Conservation (phyloP, 2,113 vertebrate genomes). For the Empidonax alnorum region DNA sequence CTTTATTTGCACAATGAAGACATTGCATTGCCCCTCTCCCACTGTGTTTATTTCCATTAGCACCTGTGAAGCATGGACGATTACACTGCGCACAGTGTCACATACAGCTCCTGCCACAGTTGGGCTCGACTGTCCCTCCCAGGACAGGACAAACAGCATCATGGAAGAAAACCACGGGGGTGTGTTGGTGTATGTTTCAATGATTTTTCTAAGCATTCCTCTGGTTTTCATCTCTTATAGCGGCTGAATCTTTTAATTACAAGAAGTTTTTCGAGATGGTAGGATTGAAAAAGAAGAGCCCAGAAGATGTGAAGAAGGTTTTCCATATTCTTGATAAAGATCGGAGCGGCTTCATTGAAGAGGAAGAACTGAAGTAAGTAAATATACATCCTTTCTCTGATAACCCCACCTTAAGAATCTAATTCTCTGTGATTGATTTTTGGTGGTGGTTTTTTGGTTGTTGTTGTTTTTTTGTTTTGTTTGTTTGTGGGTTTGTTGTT, state of each 20-base stretch:
- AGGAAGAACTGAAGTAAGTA: constrained; percentile 93
- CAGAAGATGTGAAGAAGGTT: constrained; percentile 87
- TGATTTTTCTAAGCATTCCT: not conserved
- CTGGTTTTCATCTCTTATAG: constrained; percentile 28
- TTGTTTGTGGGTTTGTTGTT: no score
- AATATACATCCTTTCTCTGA: not conserved
- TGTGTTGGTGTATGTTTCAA: not conserved
- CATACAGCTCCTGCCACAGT: not conserved
- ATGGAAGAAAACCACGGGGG: not conserved
- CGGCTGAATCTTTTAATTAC: constrained; percentile 87
- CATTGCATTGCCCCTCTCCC: not conserved
- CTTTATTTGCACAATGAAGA: not conserved
- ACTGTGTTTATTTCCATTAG: not conserved
- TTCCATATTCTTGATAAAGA: constrained; percentile 94
- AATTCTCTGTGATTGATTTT: not conserved
- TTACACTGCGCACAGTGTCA: not conserved
- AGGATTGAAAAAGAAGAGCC: constrained; percentile 88
- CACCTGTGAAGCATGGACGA: not conserved
- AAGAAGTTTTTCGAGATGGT: constrained; percentile 94
- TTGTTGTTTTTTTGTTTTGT: no score
- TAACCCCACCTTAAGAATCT: not conserved
- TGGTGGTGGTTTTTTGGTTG: not conserved
- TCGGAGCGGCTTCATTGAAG: constrained; percentile 91
- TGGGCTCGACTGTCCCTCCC: not conserved
- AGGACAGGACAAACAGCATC: not conserved